These are phyloP conservation scores for Aproaerema taeniolella DNA, from an alignment of 2,888 invertebrate genomes.

Conservation along the genomic window DNA sequence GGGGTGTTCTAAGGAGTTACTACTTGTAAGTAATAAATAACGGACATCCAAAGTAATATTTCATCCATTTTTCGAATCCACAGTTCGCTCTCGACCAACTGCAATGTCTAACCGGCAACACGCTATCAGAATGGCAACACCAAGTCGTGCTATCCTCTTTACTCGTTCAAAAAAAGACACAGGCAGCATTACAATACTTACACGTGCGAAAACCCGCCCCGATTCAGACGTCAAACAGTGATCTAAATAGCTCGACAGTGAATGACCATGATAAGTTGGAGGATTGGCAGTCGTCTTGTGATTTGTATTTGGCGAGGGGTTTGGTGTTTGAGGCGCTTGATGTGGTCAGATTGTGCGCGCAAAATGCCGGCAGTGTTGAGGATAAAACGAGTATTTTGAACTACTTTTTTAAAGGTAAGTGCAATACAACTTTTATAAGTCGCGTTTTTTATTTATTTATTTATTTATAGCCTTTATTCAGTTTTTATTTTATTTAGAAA, in stretches of 20 bases:
- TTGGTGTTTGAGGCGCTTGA: constrained; percentile 81
- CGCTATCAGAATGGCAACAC: constrained; percentile 85
- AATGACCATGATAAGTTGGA: constrained; percentile 58
- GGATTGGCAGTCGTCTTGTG: constrained; percentile 74
- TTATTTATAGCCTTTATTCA: no score
- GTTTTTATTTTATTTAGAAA: no score
- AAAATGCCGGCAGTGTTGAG: constrained; percentile 41
- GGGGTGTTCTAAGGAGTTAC: no score
- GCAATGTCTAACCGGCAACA: constrained; percentile 77
- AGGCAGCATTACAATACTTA: constrained; percentile 83
- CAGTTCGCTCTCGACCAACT: constrained; percentile 82
- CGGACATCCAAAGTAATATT: no score
- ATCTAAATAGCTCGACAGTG: constrained; percentile 29
- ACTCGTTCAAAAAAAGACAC: constrained; percentile 81
- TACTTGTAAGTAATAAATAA: no score
- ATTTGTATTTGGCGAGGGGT: constrained; percentile 79
- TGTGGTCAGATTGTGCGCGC: constrained; percentile 77
- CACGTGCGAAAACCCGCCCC: constrained; percentile 78
- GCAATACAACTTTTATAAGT: no score
- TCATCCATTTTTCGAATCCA: no score
- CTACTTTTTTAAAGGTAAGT: constrained; percentile 79
- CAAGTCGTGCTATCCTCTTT: constrained; percentile 81
- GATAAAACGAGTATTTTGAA: constrained; percentile 69
- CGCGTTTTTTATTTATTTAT: no score
- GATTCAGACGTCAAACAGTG: constrained; percentile 60